phyloP scores from a whole-genome alignment of 2,113 vertebrate species.

The Pycnonotus jocosus region DNA sequence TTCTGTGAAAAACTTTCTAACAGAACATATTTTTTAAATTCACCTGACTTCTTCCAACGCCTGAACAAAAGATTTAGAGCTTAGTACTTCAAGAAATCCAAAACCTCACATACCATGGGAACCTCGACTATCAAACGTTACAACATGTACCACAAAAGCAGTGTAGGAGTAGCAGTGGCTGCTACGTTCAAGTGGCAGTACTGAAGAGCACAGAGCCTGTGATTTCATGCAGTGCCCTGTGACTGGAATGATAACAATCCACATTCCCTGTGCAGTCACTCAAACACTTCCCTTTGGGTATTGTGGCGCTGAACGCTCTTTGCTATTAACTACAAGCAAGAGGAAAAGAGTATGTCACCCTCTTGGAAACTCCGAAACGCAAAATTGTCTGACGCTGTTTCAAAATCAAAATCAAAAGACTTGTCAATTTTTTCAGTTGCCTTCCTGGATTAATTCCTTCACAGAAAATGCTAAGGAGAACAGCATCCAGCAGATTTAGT shows the following conservation, averaged over 20 bases:
- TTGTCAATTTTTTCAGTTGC: background rate
- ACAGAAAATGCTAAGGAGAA: background rate
- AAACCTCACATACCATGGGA: background rate
- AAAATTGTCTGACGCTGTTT: background rate
- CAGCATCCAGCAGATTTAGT: background rate
- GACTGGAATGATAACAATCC: conserved; percentile 52
- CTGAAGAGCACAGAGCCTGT: background rate
- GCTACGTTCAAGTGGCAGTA: background rate
- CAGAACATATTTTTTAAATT: background rate
- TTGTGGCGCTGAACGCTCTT: background rate
- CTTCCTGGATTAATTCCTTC: conserved; percentile 1
- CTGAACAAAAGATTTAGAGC: background rate
- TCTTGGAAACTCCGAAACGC: accelerated
- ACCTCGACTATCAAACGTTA: background rate
- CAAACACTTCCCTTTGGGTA: conserved; percentile 37
- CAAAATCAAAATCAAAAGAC: conserved; percentile 24
- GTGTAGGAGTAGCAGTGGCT: background rate
- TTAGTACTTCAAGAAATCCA: background rate
- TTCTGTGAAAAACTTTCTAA: background rate
- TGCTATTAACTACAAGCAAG: conserved; percentile 24
- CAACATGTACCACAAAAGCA: background rate
- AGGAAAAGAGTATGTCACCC: background rate
- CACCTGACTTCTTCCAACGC: background rate
- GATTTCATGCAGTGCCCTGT: conserved; percentile 29
- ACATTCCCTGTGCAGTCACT: conserved; percentile 31